phyloP scores from a whole-genome alignment of 2,113 vertebrate species.

The Dolichotis patagonum region DNA sequence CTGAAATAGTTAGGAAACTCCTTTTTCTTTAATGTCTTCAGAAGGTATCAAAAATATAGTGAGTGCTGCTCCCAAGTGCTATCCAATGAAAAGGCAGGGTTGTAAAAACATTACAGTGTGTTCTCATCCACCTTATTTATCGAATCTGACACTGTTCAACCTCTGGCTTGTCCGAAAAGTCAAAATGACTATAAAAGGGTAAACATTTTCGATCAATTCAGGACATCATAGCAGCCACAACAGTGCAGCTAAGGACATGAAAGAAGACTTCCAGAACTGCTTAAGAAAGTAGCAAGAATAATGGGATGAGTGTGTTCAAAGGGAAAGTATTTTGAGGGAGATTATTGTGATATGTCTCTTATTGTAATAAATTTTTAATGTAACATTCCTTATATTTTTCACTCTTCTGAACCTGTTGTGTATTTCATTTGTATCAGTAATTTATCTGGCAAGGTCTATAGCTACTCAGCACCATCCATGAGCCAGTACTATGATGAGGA shows the following conservation, averaged over 20 bases:
- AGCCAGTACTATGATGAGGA: slow-evolving; percentile 10
- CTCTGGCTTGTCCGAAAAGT: not conserved
- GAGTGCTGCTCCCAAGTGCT: not conserved
- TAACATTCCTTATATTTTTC: slow-evolving; percentile 6
- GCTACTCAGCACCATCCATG: not conserved
- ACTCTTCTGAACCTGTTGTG: slow-evolving; percentile 38
- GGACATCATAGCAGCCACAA: not conserved
- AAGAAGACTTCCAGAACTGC: not conserved
- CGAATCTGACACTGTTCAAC: not conserved
- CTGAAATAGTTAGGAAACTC: not conserved
- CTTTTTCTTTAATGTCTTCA: not conserved
- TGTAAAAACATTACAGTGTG: not conserved
- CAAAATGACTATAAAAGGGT: not conserved
- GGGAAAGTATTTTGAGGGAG: not conserved
- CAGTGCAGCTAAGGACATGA: not conserved
- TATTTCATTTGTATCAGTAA: slow-evolving; percentile 63
- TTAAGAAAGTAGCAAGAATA: not conserved
- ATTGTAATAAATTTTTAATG: not conserved
- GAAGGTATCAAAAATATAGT: not conserved
- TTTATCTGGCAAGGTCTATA: slow-evolving; percentile 51
- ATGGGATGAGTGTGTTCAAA: not conserved
- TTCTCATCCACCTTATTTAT: not conserved
- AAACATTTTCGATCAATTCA: not conserved
- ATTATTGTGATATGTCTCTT: not conserved
- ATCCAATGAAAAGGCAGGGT: not conserved